These are phyloP conservation scores for Chloroclysta siterata DNA, from an alignment of 2,888 invertebrate species.

Conservation along the genomic window DNA sequence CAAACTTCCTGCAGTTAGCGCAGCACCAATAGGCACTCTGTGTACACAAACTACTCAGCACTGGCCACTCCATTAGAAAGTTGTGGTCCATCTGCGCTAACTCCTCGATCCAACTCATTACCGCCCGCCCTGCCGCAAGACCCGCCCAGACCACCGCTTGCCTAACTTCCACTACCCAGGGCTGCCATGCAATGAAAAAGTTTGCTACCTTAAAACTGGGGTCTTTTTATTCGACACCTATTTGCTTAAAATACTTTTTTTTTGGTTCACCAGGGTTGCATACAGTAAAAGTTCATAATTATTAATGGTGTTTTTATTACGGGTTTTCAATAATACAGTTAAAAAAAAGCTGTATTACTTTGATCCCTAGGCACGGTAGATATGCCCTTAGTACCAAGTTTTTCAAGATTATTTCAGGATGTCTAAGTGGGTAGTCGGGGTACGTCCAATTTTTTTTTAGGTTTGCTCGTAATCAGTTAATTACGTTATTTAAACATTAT, in stretches of 20 bases:
- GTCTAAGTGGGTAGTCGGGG: too few species aligned
- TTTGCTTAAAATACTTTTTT: constrained; percentile 7
- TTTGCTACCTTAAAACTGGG: constrained; percentile 20
- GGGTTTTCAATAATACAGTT: too few species aligned
- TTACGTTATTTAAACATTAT: too few species aligned
- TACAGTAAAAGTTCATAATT: background rate
- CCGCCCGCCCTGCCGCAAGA: constrained; percentile 67
- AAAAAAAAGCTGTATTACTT: too few species aligned
- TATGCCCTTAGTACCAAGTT: too few species aligned
- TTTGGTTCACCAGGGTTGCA: background rate
- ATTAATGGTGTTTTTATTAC: too few species aligned
- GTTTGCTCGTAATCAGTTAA: too few species aligned
- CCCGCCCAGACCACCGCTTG: constrained; percentile 68
- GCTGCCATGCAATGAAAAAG: constrained; percentile 40
- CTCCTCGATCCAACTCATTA: constrained; percentile 67
- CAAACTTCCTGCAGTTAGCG: constrained; percentile 6
- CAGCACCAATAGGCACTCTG: constrained; percentile 24
- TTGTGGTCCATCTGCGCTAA: constrained; percentile 49
- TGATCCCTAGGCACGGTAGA: too few species aligned
- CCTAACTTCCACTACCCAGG: constrained; percentile 62
- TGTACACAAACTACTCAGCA: constrained; percentile 28
- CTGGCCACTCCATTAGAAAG: constrained; percentile 33
- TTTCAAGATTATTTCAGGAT: too few species aligned
- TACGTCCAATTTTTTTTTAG: too few species aligned
- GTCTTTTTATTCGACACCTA: constrained; percentile 11